phyloP scores from a whole-genome alignment of 2,113 vertebrate genomes.

The Seriola rivoliana region DNA sequence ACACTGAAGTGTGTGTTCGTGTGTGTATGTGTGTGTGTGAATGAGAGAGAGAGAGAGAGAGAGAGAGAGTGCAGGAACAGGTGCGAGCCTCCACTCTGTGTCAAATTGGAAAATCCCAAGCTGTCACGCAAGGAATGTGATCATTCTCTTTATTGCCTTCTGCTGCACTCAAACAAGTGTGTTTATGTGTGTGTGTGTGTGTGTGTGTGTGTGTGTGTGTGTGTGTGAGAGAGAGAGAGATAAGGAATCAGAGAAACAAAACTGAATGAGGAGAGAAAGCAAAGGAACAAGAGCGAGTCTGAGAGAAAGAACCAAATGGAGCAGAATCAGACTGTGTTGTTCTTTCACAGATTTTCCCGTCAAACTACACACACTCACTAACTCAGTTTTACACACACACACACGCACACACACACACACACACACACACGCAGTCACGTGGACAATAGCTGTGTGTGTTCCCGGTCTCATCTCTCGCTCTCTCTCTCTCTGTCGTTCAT shows the following conservation, averaged over 20 bases:
- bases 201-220: slow-evolving; percentile 2
- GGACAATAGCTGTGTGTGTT: slow-evolving; percentile 8
- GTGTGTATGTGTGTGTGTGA: slow-evolving; percentile 37
- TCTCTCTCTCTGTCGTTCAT: slow-evolving; percentile 30
- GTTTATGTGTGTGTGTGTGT: slow-evolving; percentile 47
- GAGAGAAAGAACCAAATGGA: slow-evolving; percentile 1
- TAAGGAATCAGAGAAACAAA: slow-evolving; percentile 9
- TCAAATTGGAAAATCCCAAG: slow-evolving; percentile 85
- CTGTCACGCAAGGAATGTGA: slow-evolving; percentile 86
- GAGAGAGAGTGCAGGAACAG: slow-evolving; percentile 73
- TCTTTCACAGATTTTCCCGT: slow-evolving; percentile 19
- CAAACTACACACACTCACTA: slow-evolving; percentile 9
- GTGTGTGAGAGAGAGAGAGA: slow-evolving; percentile 19
- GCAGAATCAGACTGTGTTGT: slow-evolving; percentile 5
- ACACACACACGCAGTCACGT: not conserved
- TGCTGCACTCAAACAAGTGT: slow-evolving; percentile 71
- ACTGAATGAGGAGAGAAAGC: not conserved
- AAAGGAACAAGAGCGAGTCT: not conserved
- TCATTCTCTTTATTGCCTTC: slow-evolving; percentile 82
- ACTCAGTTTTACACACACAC: slow-evolving; percentile 7
- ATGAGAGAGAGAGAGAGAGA: slow-evolving; percentile 18
- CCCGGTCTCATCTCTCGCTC: slow-evolving; percentile 7
- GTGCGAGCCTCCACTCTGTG: slow-evolving; percentile 81
- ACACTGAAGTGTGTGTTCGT: slow-evolving; percentile 7
- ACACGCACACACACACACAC: slow-evolving; percentile 8